These are phyloP conservation scores for Erebia palarica DNA, from an alignment of 2,888 invertebrate species.

Conservation along the genomic window DNA sequence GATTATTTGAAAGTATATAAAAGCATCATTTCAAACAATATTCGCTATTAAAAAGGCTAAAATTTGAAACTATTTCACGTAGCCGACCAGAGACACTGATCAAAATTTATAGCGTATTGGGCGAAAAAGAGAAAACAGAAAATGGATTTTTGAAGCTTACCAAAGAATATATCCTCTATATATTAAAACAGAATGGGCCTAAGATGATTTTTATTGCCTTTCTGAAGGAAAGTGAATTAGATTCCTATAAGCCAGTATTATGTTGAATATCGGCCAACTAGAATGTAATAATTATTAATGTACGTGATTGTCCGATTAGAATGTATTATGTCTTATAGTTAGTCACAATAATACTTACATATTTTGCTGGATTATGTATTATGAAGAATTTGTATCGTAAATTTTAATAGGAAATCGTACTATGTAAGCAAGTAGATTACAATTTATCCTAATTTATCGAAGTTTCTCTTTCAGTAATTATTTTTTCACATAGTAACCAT, in stretches of 20 bases:
- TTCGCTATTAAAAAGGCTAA: constrained; percentile 25
- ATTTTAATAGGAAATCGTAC: neutral
- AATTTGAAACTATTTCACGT: constrained; percentile 54
- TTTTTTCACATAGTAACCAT: no score
- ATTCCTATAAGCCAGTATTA: constrained; percentile 58
- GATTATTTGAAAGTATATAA: no score
- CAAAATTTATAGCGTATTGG: constrained; percentile 67
- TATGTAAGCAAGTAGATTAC: neutral
- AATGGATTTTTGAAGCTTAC: constrained; percentile 56
- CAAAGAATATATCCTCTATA: constrained; percentile 60
- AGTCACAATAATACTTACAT: neutral
- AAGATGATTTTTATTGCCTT: constrained; percentile 69
- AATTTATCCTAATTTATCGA: no score
- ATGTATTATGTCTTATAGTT: constrained; percentile 7
- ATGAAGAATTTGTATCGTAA: neutral
- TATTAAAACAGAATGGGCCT: constrained; percentile 67
- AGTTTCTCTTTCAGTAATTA: no score
- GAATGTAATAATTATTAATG: constrained; percentile 26
- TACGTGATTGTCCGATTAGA: constrained; percentile 18
- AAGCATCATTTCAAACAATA: neutral
- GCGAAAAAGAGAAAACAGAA: constrained; percentile 61
- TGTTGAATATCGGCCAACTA: constrained; percentile 48
- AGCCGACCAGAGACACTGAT: constrained; percentile 57
- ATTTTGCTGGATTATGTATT: constrained; percentile 7
- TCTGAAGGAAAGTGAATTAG: constrained; percentile 59